Base-by-base conservation (phyloP, 1,140 invertebrate species). In the Diachasma alloeum region DNA sequence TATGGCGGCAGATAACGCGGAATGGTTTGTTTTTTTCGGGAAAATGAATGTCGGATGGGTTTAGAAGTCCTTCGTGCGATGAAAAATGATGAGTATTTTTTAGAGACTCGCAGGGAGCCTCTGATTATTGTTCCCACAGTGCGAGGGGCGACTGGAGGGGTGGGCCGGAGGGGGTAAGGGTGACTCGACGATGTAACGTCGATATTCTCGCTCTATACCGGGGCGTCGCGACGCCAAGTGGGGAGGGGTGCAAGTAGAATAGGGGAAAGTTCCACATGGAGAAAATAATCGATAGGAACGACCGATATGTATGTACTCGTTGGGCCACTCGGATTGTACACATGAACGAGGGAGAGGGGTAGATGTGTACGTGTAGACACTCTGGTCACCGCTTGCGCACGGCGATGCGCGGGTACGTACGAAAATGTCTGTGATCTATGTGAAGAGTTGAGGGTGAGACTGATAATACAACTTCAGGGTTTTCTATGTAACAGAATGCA, bases 161-260 rank as follows among this genome's bases (percentile, higher is more conserved):
- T 39, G 31, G 15, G 24, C 17, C 10, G 11, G 75, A 68, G 15
- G 36, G 66, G 75, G 31, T 31, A 77, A 70, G 79, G 72, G 74
- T 78, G 66, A 68, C 36, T 68, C 66, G 66, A 46, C 83, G 88
- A 89, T 89, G 88, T 87, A 89, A 84, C 88, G 87, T 90, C 88
- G 88, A 90, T 90, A 90, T 86, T 80, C 48, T 77, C 87, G 88
- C 81, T 90, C 88, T 89, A 90, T 90, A 90, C 86, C 69, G 78
- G 42, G 81, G 83, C 84, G 83, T 85, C 82, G 85, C 83, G 84
- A 81, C 82, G 81, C 81, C 80, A 76, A 80, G 82, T 81, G 86
- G 81, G 81, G 81, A 78, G 75, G 72, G 76, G 80, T 78, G 71
- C 69, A 72, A 75, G 44, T 37, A 59, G 68, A 66, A 84, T 81